Evolutionary conservation across 1,140 invertebrate genomes (phyloP), one percentile per base, ranked within the genome.

Genomic region (Macrotrachela quadricornifera): DNA sequence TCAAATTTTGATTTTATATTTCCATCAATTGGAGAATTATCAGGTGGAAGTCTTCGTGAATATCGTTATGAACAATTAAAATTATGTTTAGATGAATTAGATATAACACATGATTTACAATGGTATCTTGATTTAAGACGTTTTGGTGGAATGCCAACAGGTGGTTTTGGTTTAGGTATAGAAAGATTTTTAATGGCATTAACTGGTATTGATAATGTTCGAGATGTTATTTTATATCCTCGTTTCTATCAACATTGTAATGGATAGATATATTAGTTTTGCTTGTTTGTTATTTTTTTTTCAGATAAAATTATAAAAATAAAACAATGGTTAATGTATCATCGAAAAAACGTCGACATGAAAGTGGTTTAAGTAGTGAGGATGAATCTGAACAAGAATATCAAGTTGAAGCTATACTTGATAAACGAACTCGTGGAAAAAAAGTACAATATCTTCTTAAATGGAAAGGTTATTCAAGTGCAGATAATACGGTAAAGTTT

Each of bases 391-490:
- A 30, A 4, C 21, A 30, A 30, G 84, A 86, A 70, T 88, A 80
- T 66, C 83, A 80, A 42, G 85, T 88, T 1, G 85, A 88, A 62
- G 85, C 85, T 69, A 83, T 91, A 36, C 73, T 90, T 40, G 84
- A 91, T 60, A 75, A 74, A 78, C 58, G 74, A 59, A 75, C 84
- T 1, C 73, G 78, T 16, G 79, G 80, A 69, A 83, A 82, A 50
- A 82, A 82, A 67, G 80, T 82, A 21, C 83, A 88, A 66, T 90
- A 88, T 64, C 80, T 78, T 52, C 67, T 90, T 10, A 88, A 88
- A 68, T 90, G 85, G 85, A 86, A 86, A 70, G 83, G 83, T 1
- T 88, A 87, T 65, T 64, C 66, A 48, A 16, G 18, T 55, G 65
- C 67, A 21, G 68, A 71, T 56, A 71, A 70, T 56, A 71, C 69